These are phyloP conservation scores for Tigriopus californicus DNA, from an alignment of 2,888 invertebrate genomes.

Conservation along the genomic window DNA sequence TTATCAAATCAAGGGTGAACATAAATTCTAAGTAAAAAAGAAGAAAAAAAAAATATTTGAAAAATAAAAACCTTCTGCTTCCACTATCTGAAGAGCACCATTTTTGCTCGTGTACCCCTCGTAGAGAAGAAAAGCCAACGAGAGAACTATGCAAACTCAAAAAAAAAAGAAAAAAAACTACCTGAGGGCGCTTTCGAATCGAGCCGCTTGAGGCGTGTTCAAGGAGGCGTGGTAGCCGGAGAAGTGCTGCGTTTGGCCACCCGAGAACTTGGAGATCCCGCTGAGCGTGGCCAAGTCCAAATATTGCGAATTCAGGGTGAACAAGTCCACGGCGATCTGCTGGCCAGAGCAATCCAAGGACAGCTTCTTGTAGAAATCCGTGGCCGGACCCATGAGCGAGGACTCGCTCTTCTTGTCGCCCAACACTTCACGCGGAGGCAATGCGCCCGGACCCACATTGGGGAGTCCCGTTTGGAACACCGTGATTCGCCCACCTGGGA, in stretches of 20 bases:
- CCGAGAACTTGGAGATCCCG: constrained; percentile 85
- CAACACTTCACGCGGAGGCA: constrained; percentile 54
- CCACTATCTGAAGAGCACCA: too few relatives aligned
- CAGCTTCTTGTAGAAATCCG: constrained; percentile 89
- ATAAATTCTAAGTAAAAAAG: too few relatives aligned
- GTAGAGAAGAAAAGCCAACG: too few relatives aligned
- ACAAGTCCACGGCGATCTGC: constrained; percentile 77
- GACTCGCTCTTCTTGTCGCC: not conserved
- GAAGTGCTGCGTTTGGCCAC: constrained; percentile 77
- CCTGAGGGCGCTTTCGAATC: constrained; percentile 48
- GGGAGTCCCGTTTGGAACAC: constrained; percentile 76
- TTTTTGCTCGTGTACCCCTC: too few relatives aligned
- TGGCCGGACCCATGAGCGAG: constrained; percentile 57
- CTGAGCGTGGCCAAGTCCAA: constrained; percentile 81
- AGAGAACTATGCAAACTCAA: too few relatives aligned
- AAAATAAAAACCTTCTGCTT: too few relatives aligned
- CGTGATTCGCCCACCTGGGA: constrained; percentile 53
- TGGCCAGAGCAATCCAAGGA: constrained; percentile 91
- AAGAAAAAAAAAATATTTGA: too few relatives aligned
- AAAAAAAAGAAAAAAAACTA: too few relatives aligned
- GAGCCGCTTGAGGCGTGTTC: constrained; percentile 48
- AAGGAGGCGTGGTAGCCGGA: constrained; percentile 56
- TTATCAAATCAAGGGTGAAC: too few relatives aligned
- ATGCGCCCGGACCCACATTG: constrained; percentile 54
- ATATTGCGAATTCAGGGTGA: constrained; percentile 78